Evolutionary conservation across 2,797 vertebrate species (phyloP).

Genomic region (Phrynocephalus vlangalii): DNA sequence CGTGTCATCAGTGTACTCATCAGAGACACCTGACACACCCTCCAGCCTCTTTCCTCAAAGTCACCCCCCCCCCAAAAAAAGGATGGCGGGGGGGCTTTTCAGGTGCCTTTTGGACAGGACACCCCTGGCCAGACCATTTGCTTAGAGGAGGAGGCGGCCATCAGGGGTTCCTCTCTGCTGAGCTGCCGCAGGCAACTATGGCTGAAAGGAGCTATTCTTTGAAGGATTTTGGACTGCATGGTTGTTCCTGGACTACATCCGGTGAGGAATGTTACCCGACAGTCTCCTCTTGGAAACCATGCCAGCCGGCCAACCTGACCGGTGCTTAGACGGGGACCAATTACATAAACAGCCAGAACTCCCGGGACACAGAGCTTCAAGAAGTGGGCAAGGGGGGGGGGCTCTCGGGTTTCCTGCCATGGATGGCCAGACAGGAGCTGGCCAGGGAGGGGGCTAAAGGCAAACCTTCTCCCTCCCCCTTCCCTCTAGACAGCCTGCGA

Average conservation of each 20-base stretch:
- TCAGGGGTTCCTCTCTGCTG: conserved; percentile 31
- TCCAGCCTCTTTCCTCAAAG: background rate
- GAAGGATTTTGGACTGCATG: background rate
- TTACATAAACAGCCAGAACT: background rate
- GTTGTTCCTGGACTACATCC: conserved; percentile 29
- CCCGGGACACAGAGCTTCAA: no score
- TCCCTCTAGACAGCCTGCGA: no score
- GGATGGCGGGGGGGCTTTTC: background rate
- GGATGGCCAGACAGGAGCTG: no score
- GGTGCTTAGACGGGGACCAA: background rate
- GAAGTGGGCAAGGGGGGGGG: no score
- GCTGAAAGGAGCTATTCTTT: conserved; percentile 41
- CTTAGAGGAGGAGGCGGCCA: conserved; percentile 30
- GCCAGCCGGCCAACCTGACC: conserved; percentile 26
- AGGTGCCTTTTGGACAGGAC: background rate
- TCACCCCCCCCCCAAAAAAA: background rate
- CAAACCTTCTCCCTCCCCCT: no score
- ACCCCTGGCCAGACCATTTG: background rate
- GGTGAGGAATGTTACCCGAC: conserved; percentile 36
- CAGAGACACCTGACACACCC: no score
- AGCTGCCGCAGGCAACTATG: conserved; percentile 21
- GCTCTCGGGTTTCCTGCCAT: no score
- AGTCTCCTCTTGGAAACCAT: conserved; percentile 31
- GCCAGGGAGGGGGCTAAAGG: no score
- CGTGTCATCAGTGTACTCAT: no score